Percentiles rank a stretch among this genome's conserved stretches.
phyloP scores from a whole-genome alignment of 2,113 vertebrate species.

The Callorhinus ursinus region DNA sequence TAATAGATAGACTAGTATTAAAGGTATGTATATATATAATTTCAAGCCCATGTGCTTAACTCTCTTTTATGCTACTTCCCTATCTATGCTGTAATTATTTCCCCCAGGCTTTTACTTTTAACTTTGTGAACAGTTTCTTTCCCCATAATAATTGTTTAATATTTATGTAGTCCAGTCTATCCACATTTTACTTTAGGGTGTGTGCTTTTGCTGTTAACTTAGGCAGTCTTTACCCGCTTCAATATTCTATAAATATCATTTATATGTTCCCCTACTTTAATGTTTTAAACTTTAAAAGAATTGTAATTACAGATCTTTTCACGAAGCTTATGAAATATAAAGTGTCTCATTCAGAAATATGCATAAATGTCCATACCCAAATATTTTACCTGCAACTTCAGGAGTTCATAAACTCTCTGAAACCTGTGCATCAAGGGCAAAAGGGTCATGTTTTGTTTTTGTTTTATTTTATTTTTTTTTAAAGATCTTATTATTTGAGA shows the following conservation, averaged over 20 bases:
- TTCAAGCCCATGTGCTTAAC: conserved; percentile 14
- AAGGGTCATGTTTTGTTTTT: not conserved
- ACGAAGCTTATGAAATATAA: not conserved
- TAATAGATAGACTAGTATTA: not conserved
- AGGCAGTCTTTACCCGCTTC: not conserved
- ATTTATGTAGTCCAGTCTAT: conserved; percentile 60
- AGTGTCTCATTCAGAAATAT: not conserved
- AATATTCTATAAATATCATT: conserved; percentile 42
- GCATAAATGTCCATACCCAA: not conserved
- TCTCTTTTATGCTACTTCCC: conserved; percentile 4
- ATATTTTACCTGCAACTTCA: not conserved
- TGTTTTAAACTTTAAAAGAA: conserved; percentile 9
- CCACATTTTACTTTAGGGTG: conserved; percentile 50
- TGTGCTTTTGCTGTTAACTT: conserved; percentile 26
- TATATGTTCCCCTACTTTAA: not conserved
- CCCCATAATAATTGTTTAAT: conserved; percentile 51
- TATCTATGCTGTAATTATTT: conserved; percentile 53
- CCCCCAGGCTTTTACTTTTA: conserved; percentile 56
- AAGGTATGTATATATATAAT: not conserved
- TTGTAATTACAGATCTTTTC: not conserved
- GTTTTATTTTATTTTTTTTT: too few species aligned
- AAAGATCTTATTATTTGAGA: too few species aligned
- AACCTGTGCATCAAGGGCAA: not conserved
- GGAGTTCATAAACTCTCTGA: not conserved
- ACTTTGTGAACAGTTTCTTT: conserved; percentile 53